Percentiles rank a stretch among this genome's conserved stretches.
These are phyloP conservation scores for Cataglyphis cursor DNA, from an alignment of 2,888 invertebrate species.

Conservation along the genomic window DNA sequence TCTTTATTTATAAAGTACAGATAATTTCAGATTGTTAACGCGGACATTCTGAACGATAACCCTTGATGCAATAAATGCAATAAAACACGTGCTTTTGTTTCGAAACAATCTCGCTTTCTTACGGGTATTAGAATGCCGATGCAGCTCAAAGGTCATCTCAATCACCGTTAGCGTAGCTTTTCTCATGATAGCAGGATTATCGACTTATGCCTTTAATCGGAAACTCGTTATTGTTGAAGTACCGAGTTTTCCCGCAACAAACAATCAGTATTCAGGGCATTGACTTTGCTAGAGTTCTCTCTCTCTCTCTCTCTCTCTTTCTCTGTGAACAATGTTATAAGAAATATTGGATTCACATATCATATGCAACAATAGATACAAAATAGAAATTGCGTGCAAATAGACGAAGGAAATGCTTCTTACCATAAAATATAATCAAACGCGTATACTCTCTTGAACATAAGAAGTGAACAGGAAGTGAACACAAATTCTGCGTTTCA, in stretches of 20 bases:
- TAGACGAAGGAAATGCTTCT: slow-evolving; percentile 15
- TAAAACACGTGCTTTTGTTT: slow-evolving; percentile 45
- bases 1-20: background rate
- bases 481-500: background rate
- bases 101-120: slow-evolving; percentile 47
- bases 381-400: background rate
- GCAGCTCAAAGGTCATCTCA: slow-evolving; percentile 71
- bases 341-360: background rate
- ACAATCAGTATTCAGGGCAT: background rate
- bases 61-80: background rate
- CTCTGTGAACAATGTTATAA: background rate
- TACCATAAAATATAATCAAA: background rate
- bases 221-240: background rate
- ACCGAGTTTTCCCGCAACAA: background rate
- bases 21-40: background rate
- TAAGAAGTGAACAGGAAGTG: slow-evolving; percentile 5
- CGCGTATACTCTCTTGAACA: no score
- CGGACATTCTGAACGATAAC: background rate
- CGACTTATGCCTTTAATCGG: slow-evolving; percentile 66
- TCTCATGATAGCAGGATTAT: slow-evolving; percentile 43
- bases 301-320: no score
- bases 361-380: slow-evolving; percentile 20
- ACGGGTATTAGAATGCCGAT: slow-evolving; percentile 71
- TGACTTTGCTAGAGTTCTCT: background rate
- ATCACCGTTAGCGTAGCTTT: slow-evolving; percentile 60